Conservation (phyloP, 1,140 invertebrate genomes). For the Capitella teleta region DNA sequence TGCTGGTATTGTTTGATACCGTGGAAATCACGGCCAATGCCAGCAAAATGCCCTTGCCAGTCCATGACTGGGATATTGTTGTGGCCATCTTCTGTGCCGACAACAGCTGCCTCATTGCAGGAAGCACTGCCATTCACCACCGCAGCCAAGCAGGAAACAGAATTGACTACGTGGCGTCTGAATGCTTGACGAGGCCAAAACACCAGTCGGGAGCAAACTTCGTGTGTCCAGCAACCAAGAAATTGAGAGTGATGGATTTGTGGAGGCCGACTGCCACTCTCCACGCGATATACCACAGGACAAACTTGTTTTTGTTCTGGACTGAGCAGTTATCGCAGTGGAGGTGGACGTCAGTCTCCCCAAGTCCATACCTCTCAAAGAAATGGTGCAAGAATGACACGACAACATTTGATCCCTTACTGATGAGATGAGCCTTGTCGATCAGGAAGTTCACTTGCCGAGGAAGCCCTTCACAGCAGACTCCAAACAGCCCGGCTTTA, state of each 20-base stretch:
- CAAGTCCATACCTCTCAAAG: constrained; percentile 13
- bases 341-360: constrained; percentile 10
- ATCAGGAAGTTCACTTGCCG: constrained; percentile 14
- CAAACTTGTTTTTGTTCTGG: constrained; percentile 21
- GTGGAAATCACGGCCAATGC: too few species aligned
- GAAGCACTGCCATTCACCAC: too few species aligned
- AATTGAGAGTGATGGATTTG: constrained; percentile 13
- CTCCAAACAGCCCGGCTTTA: constrained; percentile 9
- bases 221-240: constrained; percentile 21
- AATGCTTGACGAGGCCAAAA: constrained; percentile 17
- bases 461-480: constrained; percentile 8
- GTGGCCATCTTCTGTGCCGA: too few species aligned
- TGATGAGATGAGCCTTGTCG: constrained; percentile 8
- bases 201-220: constrained; percentile 22
- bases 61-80: too few species aligned
- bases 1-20: too few species aligned
- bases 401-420: constrained; percentile 18
- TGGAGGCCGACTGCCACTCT: constrained; percentile 14
- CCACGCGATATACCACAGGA: constrained; percentile 22
- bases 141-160: background rate
- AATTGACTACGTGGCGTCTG: constrained; percentile 1
- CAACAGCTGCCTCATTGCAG: too few species aligned
- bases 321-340: constrained; percentile 10
- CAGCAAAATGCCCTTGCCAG: too few species aligned
- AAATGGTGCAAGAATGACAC: constrained; percentile 12